Percentiles rank a stretch among this genome's conserved stretches.
These are phyloP conservation scores for Oscheius myriophilus DNA, from an alignment of 2,888 invertebrate genomes.

Conservation along the genomic window DNA sequence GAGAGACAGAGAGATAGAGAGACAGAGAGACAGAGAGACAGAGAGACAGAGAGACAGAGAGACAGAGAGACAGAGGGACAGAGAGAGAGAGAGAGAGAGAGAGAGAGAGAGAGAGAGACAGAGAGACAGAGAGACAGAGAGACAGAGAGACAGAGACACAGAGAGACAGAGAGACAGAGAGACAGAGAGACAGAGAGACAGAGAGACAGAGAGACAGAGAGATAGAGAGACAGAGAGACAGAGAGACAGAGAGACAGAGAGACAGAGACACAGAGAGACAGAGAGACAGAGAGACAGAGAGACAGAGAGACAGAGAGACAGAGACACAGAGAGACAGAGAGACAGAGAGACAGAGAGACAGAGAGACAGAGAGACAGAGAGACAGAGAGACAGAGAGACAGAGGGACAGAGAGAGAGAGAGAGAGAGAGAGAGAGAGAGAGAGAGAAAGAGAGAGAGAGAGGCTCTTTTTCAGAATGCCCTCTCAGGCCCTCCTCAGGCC, in stretches of 20 bases:
- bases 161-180: not conserved
- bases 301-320: not conserved
- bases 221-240: not conserved
- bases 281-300: not conserved
- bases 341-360: not conserved
- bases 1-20: not conserved
- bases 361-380: not conserved
- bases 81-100: not conserved
- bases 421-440: not conserved
- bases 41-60: not conserved
- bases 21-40: not conserved
- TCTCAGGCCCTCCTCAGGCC: not conserved
- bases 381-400: not conserved
- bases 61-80: too few relatives aligned
- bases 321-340: too few relatives aligned
- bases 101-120: not conserved
- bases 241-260: not conserved
- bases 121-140: not conserved
- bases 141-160: too few relatives aligned
- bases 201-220: not conserved
- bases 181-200: not conserved
- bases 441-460: too few relatives aligned
- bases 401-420: not conserved
- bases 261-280: too few relatives aligned
- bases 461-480: slow-evolving; percentile 14